Percentiles rank a stretch among this genome's conserved stretches.
Evolutionary conservation across 2,113 vertebrate species (phyloP).

Genomic region (Pygathrix nemaeus): DNA sequence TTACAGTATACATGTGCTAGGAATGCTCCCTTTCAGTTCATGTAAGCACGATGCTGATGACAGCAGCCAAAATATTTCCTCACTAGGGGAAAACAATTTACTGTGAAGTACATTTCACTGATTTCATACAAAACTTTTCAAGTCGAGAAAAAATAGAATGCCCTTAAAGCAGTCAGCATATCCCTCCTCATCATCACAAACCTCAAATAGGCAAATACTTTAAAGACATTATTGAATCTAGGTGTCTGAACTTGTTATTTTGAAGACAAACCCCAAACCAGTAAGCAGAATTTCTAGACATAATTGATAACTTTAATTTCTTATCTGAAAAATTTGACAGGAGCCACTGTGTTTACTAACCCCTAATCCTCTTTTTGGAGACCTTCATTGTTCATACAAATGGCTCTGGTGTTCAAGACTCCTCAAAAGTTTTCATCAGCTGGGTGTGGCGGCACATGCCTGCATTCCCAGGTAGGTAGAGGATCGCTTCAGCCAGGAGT

Average conservation of each 20-base stretch:
- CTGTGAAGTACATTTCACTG: slow-evolving; percentile 39
- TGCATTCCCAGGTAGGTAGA: neutral
- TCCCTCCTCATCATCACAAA: neutral
- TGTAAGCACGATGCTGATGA: slow-evolving; percentile 27
- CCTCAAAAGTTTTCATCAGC: neutral
- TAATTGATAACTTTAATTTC: neutral
- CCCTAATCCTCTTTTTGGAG: neutral
- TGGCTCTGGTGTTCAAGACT: neutral
- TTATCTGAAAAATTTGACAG: neutral
- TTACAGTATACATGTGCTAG: neutral
- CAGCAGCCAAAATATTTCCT: slow-evolving; percentile 57
- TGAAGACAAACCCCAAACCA: neutral
- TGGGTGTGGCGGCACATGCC: neutral
- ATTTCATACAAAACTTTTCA: slow-evolving; percentile 57
- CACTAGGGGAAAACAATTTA: slow-evolving; percentile 54
- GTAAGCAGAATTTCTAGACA: neutral
- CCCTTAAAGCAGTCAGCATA: neutral
- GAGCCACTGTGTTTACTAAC: neutral
- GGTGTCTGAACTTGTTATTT: neutral
- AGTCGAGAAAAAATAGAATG: neutral
- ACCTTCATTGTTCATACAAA: neutral
- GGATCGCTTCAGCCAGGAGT: neutral
- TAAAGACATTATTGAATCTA: neutral
- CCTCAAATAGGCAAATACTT: neutral
- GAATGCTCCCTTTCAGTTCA: slow-evolving; percentile 38